Evolutionary conservation across 2,797 vertebrate genomes (phyloP), one percentile per base, ranked within the genome.

Genomic region (Myotis vivesi): DNA sequence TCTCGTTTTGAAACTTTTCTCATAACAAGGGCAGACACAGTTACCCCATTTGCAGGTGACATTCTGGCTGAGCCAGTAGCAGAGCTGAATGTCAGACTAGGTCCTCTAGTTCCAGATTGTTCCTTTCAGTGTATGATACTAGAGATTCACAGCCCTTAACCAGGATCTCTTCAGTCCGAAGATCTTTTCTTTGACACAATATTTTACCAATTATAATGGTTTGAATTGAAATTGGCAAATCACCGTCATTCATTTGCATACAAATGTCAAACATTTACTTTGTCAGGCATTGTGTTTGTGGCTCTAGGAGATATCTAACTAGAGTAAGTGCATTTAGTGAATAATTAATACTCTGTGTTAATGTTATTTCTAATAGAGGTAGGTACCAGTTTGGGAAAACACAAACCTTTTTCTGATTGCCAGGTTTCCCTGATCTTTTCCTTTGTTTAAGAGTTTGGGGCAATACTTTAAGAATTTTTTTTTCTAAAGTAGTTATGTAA

Each of bases 121-220:
- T 83, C 66, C 75, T 77, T 62, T 49, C 86, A 25, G 23, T 16
- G 38, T 55, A 13, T 84, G 91, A 20, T 44, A 16, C 7, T 89
- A 62, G 69, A 86, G 59, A 91, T 44, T 51, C 15, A 33, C 22
- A 83, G 41, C 25, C 25, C 25, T 89, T 91, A 68, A 16, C 51
- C 59, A 16, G 20, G 17, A 77, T 86, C 77, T 92, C 16, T 51
- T 68, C 51, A 80, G 19, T 41, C 46, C 89, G 53, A 71, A 92
- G 25, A 84, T 41, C 49, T 84, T 96, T 86, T 73, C 38, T 79
- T 83, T 96, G 68, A 80, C 68, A 71, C 22, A 72, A 0, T 89
- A 53, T 85, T 96, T 87, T 53, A 38, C 73, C 38, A 38, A 57
- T 79, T 94, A 10, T 68, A 10, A 86, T 95, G 57, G 36, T 94